These are phyloP conservation scores for Collichthys lucidus DNA, from an alignment of 2,113 vertebrate species.

Conservation along the genomic window DNA sequence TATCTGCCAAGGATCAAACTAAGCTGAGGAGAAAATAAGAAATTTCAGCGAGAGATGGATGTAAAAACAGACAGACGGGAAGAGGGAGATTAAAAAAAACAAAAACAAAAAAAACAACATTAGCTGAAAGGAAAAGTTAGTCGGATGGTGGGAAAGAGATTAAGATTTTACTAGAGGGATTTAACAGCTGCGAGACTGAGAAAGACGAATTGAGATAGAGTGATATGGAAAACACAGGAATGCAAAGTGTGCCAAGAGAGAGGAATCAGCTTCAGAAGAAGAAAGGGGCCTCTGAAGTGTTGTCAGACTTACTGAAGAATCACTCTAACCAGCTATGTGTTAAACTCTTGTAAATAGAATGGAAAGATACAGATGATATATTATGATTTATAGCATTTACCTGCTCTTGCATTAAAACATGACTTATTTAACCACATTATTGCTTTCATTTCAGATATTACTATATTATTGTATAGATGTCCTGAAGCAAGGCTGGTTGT, in stretches of 20 bases:
- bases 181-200: constrained; percentile 58
- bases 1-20: constrained; percentile 77
- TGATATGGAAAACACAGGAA: constrained; percentile 61
- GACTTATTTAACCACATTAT: constrained; percentile 84
- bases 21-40: constrained; percentile 76
- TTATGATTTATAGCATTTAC: constrained; percentile 84
- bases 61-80: constrained; percentile 61
- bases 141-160: constrained; percentile 59
- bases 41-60: constrained; percentile 68
- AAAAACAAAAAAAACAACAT: constrained; percentile 45
- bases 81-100: constrained; percentile 57
- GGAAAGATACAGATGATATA: constrained; percentile 82
- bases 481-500: constrained; percentile 77
- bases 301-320: constrained; percentile 73
- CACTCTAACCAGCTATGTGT: constrained; percentile 81
- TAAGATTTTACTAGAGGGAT: constrained; percentile 65
- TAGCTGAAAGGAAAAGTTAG: constrained; percentile 64
- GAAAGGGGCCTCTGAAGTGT: constrained; percentile 63
- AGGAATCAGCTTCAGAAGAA: constrained; percentile 66
- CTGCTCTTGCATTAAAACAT: constrained; percentile 82
- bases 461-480: constrained; percentile 82
- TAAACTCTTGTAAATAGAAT: constrained; percentile 82
- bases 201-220: constrained; percentile 56
- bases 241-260: constrained; percentile 59
- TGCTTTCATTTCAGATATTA: constrained; percentile 83